A percentile compares a stretch with the other conserved stretches of the same genome.
These are phyloP conservation scores for Apotomis capreana DNA, from an alignment of 2,888 invertebrate species.

Conservation along the genomic window DNA sequence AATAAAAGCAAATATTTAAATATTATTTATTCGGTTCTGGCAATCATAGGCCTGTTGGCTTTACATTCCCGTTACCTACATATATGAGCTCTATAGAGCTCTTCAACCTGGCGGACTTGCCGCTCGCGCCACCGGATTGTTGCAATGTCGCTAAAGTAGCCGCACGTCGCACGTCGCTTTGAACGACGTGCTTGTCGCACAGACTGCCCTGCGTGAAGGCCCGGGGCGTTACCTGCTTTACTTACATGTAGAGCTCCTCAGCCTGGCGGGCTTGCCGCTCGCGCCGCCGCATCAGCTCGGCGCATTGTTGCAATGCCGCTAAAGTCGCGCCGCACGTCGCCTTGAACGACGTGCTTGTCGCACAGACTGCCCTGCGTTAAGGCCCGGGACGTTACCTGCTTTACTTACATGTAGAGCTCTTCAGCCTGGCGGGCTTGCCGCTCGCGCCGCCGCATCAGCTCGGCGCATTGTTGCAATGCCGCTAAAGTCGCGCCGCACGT, in stretches of 20 bases:
- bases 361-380: constrained; percentile 72
- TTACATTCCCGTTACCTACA: too few species aligned
- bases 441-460: constrained; percentile 94
- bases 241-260: constrained; percentile 88
- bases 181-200: constrained; percentile 95
- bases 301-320: constrained; percentile 83
- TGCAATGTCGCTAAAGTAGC: constrained; percentile 88
- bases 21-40: too few species aligned
- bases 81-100: too few species aligned
- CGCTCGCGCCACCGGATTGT: constrained; percentile 90
- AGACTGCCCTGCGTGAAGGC: too few species aligned
- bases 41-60: too few species aligned
- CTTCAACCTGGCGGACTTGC: constrained; percentile 94
- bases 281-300: constrained; percentile 94
- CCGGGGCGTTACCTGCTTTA: too few species aligned
- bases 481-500: too few species aligned
- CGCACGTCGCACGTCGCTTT: constrained; percentile 90
- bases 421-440: constrained; percentile 95
- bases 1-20: too few species aligned
- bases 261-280: constrained; percentile 96
- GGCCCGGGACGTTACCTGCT: constrained; percentile 61
- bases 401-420: constrained; percentile 69
- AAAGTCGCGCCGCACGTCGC: constrained; percentile 95
- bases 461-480: constrained; percentile 96
- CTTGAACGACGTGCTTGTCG: constrained; percentile 96